Evolutionary conservation across 2,888 invertebrate species (phyloP).

Genomic region (Lithophane leautieri): DNA sequence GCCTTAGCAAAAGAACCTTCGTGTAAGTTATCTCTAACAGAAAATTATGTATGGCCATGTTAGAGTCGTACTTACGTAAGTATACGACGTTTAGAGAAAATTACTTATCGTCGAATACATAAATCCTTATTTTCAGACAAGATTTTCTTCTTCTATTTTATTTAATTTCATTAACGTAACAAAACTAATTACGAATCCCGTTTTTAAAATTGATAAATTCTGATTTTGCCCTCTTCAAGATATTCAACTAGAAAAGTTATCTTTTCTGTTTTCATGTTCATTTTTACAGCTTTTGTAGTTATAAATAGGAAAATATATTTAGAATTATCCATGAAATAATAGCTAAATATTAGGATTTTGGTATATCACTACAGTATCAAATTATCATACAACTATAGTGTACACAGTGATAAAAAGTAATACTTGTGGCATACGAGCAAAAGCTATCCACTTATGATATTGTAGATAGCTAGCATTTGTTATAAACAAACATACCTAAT

Average conservation of each 20-base stretch:
- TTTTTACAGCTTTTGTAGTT: not conserved
- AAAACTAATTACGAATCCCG: conserved; percentile 1
- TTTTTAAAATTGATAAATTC: not conserved
- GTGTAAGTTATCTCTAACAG: conserved; percentile 33
- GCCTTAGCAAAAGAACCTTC: conserved; percentile 18
- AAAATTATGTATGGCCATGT: conserved; percentile 34
- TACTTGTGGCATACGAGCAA: conserved; percentile 37
- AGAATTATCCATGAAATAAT: conserved; percentile 10
- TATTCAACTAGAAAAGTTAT: conserved; percentile 4
- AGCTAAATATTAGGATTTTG: not conserved
- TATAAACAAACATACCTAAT: conserved; percentile 61
- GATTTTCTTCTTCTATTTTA: conserved; percentile 15
- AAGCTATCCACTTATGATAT: conserved; percentile 41
- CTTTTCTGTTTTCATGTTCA: not conserved
- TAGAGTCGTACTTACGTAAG: not conserved
- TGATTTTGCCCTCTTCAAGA: not conserved
- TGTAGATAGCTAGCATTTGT: conserved; percentile 62
- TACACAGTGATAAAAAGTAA: conserved; percentile 41
- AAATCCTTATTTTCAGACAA: conserved; percentile 10
- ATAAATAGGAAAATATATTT: conserved; percentile 3
- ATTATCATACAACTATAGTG: conserved; percentile 22
- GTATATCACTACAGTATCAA: conserved; percentile 11
- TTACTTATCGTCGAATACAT: conserved; percentile 10
- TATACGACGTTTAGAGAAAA: conserved; percentile 30
- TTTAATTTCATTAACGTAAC: conserved; percentile 21